Evolutionary conservation across 2,113 vertebrate genomes (phyloP), one percentile per base, ranked within the genome.

Genomic region (Lycaon pictus): DNA sequence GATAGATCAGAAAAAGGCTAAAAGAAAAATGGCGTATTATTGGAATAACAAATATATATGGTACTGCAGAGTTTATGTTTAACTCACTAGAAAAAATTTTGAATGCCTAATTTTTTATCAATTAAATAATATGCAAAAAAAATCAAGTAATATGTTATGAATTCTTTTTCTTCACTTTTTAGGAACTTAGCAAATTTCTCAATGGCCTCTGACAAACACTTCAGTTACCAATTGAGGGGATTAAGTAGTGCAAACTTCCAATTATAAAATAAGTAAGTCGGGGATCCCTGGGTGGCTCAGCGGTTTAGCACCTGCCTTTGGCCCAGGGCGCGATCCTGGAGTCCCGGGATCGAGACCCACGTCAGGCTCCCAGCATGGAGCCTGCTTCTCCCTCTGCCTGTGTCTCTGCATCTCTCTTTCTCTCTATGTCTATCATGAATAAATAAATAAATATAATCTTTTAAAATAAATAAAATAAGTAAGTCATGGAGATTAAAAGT

Each of bases 111-210:
- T 81, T 86, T 88, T 88, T 74, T 69, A 84, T 53, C 12, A 89
- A 88, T 69, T 0, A 43, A 43, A 6, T 43, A 43, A 43, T 43
- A 43, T 43, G 43, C 43, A 43, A 43, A 43, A 43, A 43, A 43
- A 43, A 53, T 79, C 77, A 86, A 58, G 27, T 85, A 84, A 79
- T 62, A 7, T 56, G 62, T 51, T 90, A 60, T 84, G 4, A 74
- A 62, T 90, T 82, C 9, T 93, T 93, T 22, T 86, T 74, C 35
- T 85, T 91, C 76, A 63, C 35, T 77, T 29, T 51, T 60, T 81
- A 62, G 6, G 53, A 77, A 89, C 69, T 77, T n/a, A 91, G 25
- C 22, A 93, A 93, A 93, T 90, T 90, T 11, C 43, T 82, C 87
- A 93, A 88, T 90, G 19, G 65, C 60, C n/a, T 85, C 58, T 76